Percentiles rank a stretch among this genome's conserved stretches.
phyloP scores from a whole-genome alignment of 2,113 vertebrate species.

The Pelvicachromis taeniatus region DNA sequence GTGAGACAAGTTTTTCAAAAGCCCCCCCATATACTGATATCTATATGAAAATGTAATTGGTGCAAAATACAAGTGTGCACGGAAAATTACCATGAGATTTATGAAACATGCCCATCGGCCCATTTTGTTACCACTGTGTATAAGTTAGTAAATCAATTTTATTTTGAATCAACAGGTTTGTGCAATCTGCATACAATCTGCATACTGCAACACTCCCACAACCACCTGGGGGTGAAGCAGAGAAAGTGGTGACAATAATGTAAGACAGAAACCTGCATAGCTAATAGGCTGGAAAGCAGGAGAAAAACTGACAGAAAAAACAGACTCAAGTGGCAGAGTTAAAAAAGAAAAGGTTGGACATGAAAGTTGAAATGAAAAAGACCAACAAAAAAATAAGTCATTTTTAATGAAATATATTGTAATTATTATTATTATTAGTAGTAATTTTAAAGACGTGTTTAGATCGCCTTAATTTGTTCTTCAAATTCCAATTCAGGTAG shows the following conservation, averaged over 20 bases:
- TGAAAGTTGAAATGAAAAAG: background rate
- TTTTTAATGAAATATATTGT: background rate
- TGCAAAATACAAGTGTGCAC: background rate
- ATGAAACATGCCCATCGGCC: background rate
- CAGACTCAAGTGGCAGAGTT: background rate
- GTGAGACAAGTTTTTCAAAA: background rate
- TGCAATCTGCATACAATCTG: background rate
- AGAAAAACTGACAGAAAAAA: background rate
- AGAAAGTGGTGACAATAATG: background rate
- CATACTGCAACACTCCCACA: background rate
- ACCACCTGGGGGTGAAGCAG: background rate
- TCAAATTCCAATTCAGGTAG: background rate
- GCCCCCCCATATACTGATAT: background rate
- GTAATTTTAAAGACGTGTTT: background rate
- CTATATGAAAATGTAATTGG: background rate
- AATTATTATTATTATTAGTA: background rate
- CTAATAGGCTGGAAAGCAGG: background rate
- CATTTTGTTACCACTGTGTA: background rate
- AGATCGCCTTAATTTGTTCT: background rate
- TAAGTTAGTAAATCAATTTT: background rate
- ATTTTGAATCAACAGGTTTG: background rate
- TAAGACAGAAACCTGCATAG: background rate
- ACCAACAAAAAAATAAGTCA: background rate
- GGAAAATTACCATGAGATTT: background rate
- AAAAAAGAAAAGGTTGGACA: background rate